A percentile compares a stretch with the other conserved stretches of the same genome.
Evolutionary conservation across 2,888 invertebrate species (phyloP).

Genomic region (Calameuta filiformis): DNA sequence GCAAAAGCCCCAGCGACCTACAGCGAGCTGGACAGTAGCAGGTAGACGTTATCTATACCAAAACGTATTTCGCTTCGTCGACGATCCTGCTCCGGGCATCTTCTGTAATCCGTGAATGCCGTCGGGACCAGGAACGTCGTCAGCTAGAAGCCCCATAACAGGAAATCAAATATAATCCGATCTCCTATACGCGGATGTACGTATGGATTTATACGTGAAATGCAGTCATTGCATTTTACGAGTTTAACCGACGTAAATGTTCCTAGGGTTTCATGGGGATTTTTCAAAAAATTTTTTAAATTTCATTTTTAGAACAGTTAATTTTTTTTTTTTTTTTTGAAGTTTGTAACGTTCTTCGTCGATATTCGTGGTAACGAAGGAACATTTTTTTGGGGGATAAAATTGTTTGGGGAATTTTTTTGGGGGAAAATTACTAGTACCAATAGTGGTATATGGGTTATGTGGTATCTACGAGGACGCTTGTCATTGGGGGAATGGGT

Average conservation of each 20-base stretch:
- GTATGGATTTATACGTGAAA: neutral
- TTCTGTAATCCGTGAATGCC: neutral
- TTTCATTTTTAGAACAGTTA: neutral
- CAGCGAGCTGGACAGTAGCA: slow-evolving; percentile 25
- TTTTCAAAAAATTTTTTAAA: neutral
- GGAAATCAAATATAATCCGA: neutral
- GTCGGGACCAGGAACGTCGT: neutral
- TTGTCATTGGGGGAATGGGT: neutral
- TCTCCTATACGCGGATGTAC: neutral
- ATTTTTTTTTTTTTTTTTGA: neutral
- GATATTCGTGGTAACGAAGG: neutral
- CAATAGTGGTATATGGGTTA: neutral
- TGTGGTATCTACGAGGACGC: neutral
- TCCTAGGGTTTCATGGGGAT: neutral
- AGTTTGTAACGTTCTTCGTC: neutral
- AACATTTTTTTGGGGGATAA: neutral
- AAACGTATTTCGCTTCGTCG: neutral
- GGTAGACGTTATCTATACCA: neutral
- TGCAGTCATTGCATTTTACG: neutral
- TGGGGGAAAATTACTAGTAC: neutral
- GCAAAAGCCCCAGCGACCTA: slow-evolving; percentile 24
- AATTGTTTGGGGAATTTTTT: neutral
- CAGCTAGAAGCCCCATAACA: neutral
- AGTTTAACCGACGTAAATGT: neutral
- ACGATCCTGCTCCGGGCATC: neutral